Base-by-base conservation (phyloP, 2,888 invertebrate species). In the Caenorhabditis sinica region DNA sequence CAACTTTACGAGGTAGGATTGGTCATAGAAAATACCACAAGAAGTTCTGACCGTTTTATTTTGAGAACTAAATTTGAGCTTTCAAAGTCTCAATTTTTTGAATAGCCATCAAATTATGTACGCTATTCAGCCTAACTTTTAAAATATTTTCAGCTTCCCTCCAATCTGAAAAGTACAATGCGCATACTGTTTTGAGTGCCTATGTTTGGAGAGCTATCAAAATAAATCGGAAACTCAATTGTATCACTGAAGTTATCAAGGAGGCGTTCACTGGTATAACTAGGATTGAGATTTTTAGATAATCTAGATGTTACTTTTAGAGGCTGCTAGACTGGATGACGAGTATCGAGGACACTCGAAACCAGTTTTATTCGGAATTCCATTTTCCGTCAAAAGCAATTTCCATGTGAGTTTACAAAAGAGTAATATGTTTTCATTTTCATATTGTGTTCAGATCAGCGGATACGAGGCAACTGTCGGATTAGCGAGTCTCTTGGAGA, bases 401-500 rank as follows among this genome's bases (percentile, higher is more conserved):
- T 91, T 91, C 66, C 51, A 84, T 65, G 86, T 89, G 51, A 74
- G 85, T 73, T 6, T 20, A n/a, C 1, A 1, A 61, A 25, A 65
- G 43, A 74, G 83, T 6, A 30, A n/a, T 8, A 4, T 72, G 20
- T 43, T 28, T 45, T 45, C 30, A 25, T 23, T 9, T 28, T 1
- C 11, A 20, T 13, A 9, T 25, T 28, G 9, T 8, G 76, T 82
- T 74, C 49, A 88, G 88, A 63, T 88, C 58, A 40, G 92, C 83
- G 93, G 92, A 23, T 91, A 92, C 83, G 93, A 93, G 76, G 90
- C 90, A 23, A 92, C 91, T n/a, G 76, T 91, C 23, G 93, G 93
- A 0, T 83, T 93, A 43, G 91, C 92, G 1, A 93, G 93, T 85
- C 87, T 88, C 17, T 81, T 93, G 40, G 90, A 91, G 23, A 30